phyloP scores from a whole-genome alignment of 1,140 invertebrate genomes.

The Pachypsylla venusta region DNA sequence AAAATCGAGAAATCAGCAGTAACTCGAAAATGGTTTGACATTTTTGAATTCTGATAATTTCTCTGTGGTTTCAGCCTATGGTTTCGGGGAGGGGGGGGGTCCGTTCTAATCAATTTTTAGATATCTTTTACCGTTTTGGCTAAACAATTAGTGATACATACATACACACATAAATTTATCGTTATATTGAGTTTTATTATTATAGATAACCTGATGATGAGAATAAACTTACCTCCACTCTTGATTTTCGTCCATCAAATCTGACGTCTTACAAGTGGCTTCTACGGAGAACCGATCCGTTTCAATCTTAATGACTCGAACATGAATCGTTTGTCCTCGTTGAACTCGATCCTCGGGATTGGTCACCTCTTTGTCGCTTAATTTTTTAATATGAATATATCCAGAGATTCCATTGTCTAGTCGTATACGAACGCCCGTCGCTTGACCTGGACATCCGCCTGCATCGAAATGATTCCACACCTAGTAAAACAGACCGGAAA shows the following conservation, averaged over 20 bases:
- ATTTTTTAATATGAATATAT: slow-evolving; percentile 87
- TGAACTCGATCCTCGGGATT: slow-evolving; percentile 86
- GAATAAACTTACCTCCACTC: slow-evolving; percentile 73
- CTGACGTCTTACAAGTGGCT: slow-evolving; percentile 83
- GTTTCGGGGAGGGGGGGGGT: too few species aligned
- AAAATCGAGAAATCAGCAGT: too few species aligned
- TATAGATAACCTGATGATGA: too few species aligned
- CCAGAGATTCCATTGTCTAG: slow-evolving; percentile 90
- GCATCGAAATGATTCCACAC: slow-evolving; percentile 98
- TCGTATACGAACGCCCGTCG: slow-evolving; percentile 74
- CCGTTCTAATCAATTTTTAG: too few species aligned
- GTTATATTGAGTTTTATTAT: too few species aligned
- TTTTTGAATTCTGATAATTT: too few species aligned
- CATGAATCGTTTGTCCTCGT: slow-evolving; percentile 75
- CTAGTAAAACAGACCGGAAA: too few species aligned
- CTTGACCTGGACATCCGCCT: slow-evolving; percentile 85
- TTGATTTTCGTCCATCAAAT: slow-evolving; percentile 77
- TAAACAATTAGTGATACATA: too few species aligned
- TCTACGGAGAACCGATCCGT: slow-evolving; percentile 88
- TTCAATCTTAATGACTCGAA: slow-evolving; percentile 90
- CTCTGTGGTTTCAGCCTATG: too few species aligned
- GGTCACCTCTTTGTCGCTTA: slow-evolving; percentile 85
- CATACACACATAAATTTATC: too few species aligned
- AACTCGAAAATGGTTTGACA: too few species aligned
- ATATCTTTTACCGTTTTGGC: too few species aligned